Conservation (phyloP, 2,113 vertebrate species). For the Anguilla japonica region DNA sequence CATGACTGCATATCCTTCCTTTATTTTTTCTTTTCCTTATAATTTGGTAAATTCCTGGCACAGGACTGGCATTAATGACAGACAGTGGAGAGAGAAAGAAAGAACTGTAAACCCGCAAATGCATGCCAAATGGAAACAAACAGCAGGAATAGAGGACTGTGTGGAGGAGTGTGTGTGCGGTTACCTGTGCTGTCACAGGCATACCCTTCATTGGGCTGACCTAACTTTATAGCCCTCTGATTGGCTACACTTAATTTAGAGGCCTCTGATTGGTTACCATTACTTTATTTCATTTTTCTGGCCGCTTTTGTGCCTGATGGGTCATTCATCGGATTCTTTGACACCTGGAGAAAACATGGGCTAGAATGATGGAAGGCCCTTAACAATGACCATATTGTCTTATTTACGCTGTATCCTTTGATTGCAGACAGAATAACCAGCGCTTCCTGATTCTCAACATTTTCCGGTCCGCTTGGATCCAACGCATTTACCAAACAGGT, state of each 20-base stretch:
- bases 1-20: not conserved
- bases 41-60: not conserved
- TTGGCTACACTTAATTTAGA: too few species aligned
- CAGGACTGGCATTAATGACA: not conserved
- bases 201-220: too few species aligned
- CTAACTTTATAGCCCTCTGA: too few species aligned
- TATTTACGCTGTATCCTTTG: not conserved
- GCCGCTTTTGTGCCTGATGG: not conserved
- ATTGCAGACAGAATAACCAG: not conserved
- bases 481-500: not conserved
- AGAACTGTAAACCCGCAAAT: not conserved
- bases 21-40: not conserved
- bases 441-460: not conserved
- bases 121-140: not conserved
- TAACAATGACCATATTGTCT: not conserved
- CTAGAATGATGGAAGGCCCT: not conserved
- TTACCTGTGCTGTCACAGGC: not conserved
- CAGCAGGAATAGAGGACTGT: not conserved
- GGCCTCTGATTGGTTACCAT: too few species aligned
- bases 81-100: not conserved
- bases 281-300: slow-evolving; percentile 23
- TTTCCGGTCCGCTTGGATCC: not conserved
- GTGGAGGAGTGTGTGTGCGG: not conserved
- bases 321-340: too few species aligned
- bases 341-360: too few species aligned